Base-by-base conservation (phyloP, 2,888 invertebrate genomes). In the Galeopsomyia nigrocyanea region DNA sequence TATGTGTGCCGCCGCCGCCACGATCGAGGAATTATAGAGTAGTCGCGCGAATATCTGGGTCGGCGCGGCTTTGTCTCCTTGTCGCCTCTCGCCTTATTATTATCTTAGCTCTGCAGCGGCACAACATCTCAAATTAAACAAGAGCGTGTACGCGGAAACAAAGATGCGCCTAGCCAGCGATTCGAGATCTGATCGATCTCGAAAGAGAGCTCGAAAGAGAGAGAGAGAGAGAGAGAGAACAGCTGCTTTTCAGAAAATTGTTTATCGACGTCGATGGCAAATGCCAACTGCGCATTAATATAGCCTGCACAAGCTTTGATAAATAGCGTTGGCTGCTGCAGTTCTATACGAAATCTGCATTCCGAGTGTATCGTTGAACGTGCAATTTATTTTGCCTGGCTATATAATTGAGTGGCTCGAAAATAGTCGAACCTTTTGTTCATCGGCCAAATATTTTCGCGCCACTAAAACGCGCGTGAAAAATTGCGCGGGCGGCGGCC, bases 41-140 rank as follows among this genome's bases (percentile, higher is more conserved):
- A n/a, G n/a, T n/a, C n/a, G n/a, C n/a, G n/a, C n/a, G n/a, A n/a
- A 5, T 26, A 75, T 72, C 69, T 72, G 72, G 72, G 75, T 72
- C 75, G 72, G 26, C 26, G 26, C 26, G 26, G 31, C 69, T 66
- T 68, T 72, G 68, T 71, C 68, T 68, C 61, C 22, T 56, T n/a
- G 7, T 7, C 22, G n/a, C 39, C n/a, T n/a, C n/a, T n/a, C n/a
- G n/a, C n/a, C n/a, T n/a, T n/a, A n/a, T n/a, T n/a, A n/a, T n/a
- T n/a, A n/a, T n/a, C n/a, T n/a, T n/a, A n/a, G 50, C 61, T n/a
- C 50, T 47, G 31, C 26, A 46, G 31, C 58, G 46, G 71, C 74
- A 39, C 68, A 61, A 65, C 63, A 71, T 61, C 74, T 69, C 69
- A 56, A 62, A 62, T 60, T 64, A 62, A 65, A 65, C 73, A 51